Base-by-base conservation (phyloP, 2,888 invertebrate genomes). In the Ctena decussata region DNA sequence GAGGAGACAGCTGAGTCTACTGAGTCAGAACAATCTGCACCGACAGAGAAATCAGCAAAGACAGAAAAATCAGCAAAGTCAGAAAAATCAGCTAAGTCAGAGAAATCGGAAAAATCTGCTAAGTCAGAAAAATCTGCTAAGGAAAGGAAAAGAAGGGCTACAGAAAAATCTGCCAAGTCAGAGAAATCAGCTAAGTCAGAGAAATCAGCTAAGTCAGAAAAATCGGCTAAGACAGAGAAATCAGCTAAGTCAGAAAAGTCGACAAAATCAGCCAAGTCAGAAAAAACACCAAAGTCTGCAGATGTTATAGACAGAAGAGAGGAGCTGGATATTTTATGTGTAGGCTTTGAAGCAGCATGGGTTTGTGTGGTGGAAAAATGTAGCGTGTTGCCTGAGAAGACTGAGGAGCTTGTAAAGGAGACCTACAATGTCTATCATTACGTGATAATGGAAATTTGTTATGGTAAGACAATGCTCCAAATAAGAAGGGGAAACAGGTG, bases 391-490 rank as follows among this genome's bases (percentile, higher is more conserved):
- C 49, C 60, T 12, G 32, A 32, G 30, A 30, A 60, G 32, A 46
- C 60, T 1, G 30, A 49, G 24, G 65, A 27, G 8, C 27, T 83
- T 27, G 73, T 84, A 0, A 8, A 73, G 35, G 11, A 30, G 0
- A 77, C 73, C 8, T 84, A 82, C 41, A 30, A 15, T 1, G 46
- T 27, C 3, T 84, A 87, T 57, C 82, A 87, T 74, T 12, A 15
- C 0, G 35, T 70, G 11, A 77, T 82, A 15, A 44, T 71, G 27
- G 72, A 77, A 1, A 80, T 87, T 2, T 87, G 87, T 70, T 41
- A 49, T 39, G 84, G 87, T 84, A 46, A 57, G 80, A 27, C 15
- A 6, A 11, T 41, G 41, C 41, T 15, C 15, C 6, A 41, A 41
- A 6, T 11, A 15, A 41, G 41, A 41, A n/a, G n/a, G n/a, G n/a